Evolutionary conservation across 64 coral and sea anemone species (phyloP).

Genomic region (Astreopora myriophthalma): DNA sequence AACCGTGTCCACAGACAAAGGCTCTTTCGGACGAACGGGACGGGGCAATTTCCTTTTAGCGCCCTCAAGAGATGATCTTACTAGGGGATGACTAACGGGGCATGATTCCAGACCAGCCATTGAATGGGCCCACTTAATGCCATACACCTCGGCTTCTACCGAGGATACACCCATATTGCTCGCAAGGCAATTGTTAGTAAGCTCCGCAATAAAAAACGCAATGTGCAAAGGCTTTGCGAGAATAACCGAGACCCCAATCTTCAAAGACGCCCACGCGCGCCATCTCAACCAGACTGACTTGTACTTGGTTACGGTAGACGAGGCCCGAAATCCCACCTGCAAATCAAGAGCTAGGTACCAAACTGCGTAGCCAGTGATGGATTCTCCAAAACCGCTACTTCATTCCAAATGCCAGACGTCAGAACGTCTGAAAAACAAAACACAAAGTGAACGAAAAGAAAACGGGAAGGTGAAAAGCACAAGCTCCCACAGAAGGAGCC

Average conservation of each 20-base stretch:
- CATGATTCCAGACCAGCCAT: not conserved
- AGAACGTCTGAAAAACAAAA: not conserved
- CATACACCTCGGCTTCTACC: not conserved
- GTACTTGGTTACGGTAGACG: conserved; percentile 28
- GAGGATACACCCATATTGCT: too few species aligned
- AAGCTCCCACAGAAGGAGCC: too few species aligned
- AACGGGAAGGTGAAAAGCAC: too few species aligned
- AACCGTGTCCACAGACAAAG: not conserved
- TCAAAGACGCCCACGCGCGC: not conserved
- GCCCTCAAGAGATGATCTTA: not conserved
- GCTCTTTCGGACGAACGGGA: too few species aligned
- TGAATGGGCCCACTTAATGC: not conserved
- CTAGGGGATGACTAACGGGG: not conserved
- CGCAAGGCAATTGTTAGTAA: too few species aligned
- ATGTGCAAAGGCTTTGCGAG: not conserved
- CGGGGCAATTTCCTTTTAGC: too few species aligned
- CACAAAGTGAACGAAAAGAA: too few species aligned
- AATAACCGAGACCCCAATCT: not conserved
- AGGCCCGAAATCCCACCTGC: not conserved
- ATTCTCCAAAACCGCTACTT: not conserved
- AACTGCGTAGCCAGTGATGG: not conserved
- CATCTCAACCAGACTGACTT: conserved; percentile 6
- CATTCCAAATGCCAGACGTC: not conserved
- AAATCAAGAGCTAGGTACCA: not conserved
- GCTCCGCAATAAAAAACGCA: too few species aligned